Conservation (phyloP, 1,140 invertebrate genomes). For the Hylaeus anthracinus region DNA sequence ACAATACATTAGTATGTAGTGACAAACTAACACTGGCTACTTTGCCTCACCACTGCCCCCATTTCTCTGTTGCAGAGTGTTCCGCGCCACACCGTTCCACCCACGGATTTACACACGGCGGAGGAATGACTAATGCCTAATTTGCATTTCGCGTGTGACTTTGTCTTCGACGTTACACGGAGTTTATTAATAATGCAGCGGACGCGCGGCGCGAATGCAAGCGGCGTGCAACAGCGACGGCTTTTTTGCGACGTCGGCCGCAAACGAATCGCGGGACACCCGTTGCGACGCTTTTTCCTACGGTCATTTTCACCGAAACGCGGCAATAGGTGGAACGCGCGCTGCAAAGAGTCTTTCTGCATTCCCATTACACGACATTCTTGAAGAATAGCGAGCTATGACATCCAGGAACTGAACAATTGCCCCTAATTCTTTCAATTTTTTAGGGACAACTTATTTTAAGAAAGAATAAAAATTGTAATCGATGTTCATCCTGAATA, state of each 20-base stretch:
- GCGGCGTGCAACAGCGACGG: not conserved
- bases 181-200: slow-evolving; percentile 71
- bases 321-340: not conserved
- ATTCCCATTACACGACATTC: too few relatives aligned
- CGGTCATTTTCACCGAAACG: not conserved
- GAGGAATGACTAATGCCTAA: slow-evolving; percentile 67
- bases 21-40: too few relatives aligned
- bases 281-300: not conserved
- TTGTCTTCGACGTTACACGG: slow-evolving; percentile 64
- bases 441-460: too few relatives aligned
- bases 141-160: slow-evolving; percentile 72
- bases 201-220: slow-evolving; percentile 36
- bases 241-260: not conserved
- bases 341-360: not conserved
- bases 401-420: too few relatives aligned
- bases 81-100: slow-evolving; percentile 11
- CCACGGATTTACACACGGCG: slow-evolving; percentile 53
- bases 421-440: too few relatives aligned
- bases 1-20: too few relatives aligned
- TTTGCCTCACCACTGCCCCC: not conserved
- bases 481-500: too few relatives aligned
- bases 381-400: too few relatives aligned
- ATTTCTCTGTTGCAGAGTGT: slow-evolving; percentile 22
- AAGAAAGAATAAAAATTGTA: too few relatives aligned
- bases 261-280: not conserved